Evolutionary conservation across 1,140 invertebrate genomes (phyloP), one percentile per base, ranked within the genome.

Genomic region (Drosophila albomicans): DNA sequence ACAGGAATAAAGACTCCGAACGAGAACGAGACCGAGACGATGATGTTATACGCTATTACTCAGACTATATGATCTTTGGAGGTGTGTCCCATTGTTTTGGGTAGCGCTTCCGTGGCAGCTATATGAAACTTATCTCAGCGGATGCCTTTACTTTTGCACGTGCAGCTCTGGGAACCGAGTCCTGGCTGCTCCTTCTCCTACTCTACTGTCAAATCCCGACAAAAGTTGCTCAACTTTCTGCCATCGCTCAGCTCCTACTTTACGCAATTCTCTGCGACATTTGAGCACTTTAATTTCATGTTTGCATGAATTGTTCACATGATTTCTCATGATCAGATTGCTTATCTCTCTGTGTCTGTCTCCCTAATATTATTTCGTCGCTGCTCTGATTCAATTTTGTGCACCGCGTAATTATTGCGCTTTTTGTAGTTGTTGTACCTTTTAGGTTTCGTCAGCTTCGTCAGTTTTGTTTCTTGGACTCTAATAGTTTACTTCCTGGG

Each of bases 161-260:
- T 89, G 85, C 85, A 89, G 48, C 30, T 43, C 79, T 91, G 90
- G 90, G 90, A 91, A 91, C 71, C 70, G 28, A 35, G 45, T 38
- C 45, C 28, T 52, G 48, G 8, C n/a, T 45, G 49, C 30, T 71
- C 15, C 51, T 70, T 13, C 30, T 70, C 62, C 35, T 38, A 25
- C 43, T 38, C 30, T 20, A n/a, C 64, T 72, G 56, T 71, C 63
- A 52, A 62, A 54, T 38, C 46, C 75, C 74, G 72, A 81, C 75
- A 79, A 77, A 84, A 89, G 91, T 91, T 91, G 87, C 79, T 91
- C 91, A 91, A 91, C 90, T 90, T 91, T 90, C 69, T 87, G 82
- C 70, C 79, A 65, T 74, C 75, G 61, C 61, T 20, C 16, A 49
- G 63, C 70, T 81, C 16, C 81, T 72, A 71, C 54, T 77, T 88